Base-by-base conservation (phyloP, 1,140 invertebrate species). In the Rhopalosiphum maidis region DNA sequence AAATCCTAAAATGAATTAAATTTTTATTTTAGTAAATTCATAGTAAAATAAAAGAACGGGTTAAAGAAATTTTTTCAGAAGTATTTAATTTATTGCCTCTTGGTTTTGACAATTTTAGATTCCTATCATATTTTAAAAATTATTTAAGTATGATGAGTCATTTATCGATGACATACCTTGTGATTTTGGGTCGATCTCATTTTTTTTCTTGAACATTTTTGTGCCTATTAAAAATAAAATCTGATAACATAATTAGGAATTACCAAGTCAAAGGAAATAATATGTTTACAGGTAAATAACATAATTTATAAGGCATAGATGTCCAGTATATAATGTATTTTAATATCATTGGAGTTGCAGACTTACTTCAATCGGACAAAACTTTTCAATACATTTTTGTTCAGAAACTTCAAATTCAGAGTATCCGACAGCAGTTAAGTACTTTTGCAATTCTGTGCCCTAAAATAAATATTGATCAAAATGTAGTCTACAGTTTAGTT, bases 401-500 rank as follows among this genome's bases (percentile, higher is more conserved):
- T 85, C 30, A 83, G 35, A 51, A 43, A 93, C 48, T 86, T 93
- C 82, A 37, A 86, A 93, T 55, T 86, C 82, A 0, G 82, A 51
- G 22, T 41, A 55, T 18, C 91, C 91, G 7, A 85, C 35, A 18
- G 15, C 4, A 0, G 30, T 37, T 41, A 93, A 93, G 86, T 93
- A 93, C 22, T 93, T 93, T n/a, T 93, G 91, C 2, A 93, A 86
- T 55, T 93, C 91, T 85, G 82, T 85, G 11, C 82, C 77, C 91
- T 93, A 22, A 86, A 93, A 85, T 37, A 86, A 93, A 85, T 37
- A 83, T 82, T 30, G 5, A 91, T 51, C 15, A 43, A 89, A 89
- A 11, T 1, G 9, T 18, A 35, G 5, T 11, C 60, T 77, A 35
- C n/a, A 77, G 9, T 68, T n/a, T n/a, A 68, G 60, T 68, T 68